Evolutionary conservation across 2,888 invertebrate species (phyloP), one percentile per base, ranked within the genome.

Genomic region (Scrobipalpa costella): DNA sequence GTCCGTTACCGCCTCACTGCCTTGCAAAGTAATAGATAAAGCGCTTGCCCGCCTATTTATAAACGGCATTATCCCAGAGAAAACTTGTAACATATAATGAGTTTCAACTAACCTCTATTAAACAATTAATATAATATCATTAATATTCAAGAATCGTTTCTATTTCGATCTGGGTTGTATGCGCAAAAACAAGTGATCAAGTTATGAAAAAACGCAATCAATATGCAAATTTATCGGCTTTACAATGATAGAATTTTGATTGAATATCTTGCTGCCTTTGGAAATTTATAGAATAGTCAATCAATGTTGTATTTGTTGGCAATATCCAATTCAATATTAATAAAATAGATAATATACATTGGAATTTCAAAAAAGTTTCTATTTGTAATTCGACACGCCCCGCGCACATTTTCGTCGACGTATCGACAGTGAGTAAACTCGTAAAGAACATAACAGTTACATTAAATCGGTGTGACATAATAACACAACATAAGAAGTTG

Each of bases 1-100:
- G 67, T 68, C 80, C 82, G 82, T 81, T 81, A 82, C 73, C 17
- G 55, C 47, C 47, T 60, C 59, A 40, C 62, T 21, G 55, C 19
- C 38, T 52, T n/a, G 40, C 49, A 9, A 8, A 38, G 36, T 40
- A 52, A 50, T 61, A 52, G 61, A 61, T 61, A 61, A 61, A 61
- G 52, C 19, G 61, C 52, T 57, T n/a, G 49, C 59, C 52, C 59
- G 40, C 63, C 58, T 63, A 49, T 63, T 63, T 63, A 59, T 59
- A 63, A 52, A 63, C 47, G 8, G 55, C 13, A n/a, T 34, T 55
- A 55, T 55, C 55, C 33, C 6, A 19, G 49, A 55, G 13, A 27
- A 27, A 55, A 27, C 55, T 33, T 55, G 55, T 55, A 55, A 55
- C n/a, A 33, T 34, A 34, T 55, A 55, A 55, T 55, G 6, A 55